Conservation (phyloP, 2,797 vertebrate genomes). For the Typhlichthys eigenmanni region DNA sequence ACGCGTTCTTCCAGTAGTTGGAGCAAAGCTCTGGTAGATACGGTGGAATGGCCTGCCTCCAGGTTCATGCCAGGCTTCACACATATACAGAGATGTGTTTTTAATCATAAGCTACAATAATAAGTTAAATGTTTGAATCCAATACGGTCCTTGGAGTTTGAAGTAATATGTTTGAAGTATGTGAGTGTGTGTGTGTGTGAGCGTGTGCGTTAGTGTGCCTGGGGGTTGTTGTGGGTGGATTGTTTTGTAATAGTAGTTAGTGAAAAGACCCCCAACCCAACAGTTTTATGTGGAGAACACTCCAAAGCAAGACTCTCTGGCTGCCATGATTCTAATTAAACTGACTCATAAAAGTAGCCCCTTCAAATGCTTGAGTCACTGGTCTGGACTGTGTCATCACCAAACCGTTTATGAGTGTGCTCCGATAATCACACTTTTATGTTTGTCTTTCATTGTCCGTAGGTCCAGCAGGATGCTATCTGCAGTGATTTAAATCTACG, state of each 20-base stretch:
- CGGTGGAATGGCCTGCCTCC: too few species aligned
- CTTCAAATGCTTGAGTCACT: conserved; percentile 25
- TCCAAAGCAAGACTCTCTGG: conserved; percentile 7
- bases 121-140: conserved; percentile 38
- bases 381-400: conserved; percentile 37
- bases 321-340: conserved; percentile 39
- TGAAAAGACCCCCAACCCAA: background rate
- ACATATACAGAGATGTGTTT: conserved; percentile 52
- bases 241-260: background rate
- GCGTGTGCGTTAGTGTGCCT: too few species aligned
- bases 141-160: background rate
- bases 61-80: too few species aligned
- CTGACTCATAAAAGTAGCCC: conserved; percentile 35
- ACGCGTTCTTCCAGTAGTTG: too few species aligned
- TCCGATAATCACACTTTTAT: conserved; percentile 42
- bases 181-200: background rate
- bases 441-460: conserved; percentile 41
- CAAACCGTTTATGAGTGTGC: conserved; percentile 21
- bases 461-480: conserved; percentile 82
- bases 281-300: conserved; percentile 16
- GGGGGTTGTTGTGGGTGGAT: background rate
- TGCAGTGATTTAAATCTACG: conserved; percentile 82
- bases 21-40: too few species aligned
- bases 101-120: conserved; percentile 56
- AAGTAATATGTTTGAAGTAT: background rate